Evolutionary conservation across 2,113 vertebrate genomes (phyloP).

Genomic region (Natator depressus): DNA sequence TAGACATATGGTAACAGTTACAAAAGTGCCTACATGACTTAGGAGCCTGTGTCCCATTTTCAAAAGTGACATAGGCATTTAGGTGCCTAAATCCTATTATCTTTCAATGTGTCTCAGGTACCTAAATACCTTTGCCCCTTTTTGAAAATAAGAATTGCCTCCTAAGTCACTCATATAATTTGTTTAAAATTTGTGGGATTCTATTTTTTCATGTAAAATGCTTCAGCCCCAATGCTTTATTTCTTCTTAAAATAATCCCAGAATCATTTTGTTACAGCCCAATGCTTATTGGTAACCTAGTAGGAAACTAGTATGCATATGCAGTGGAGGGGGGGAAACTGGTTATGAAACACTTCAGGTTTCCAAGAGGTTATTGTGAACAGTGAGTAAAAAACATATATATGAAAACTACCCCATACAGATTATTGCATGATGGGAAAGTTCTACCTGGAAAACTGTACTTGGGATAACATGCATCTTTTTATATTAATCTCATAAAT

Average conservation of each 20-base stretch:
- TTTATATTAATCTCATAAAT: not conserved
- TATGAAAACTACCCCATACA: not conserved
- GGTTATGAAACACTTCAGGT: not conserved
- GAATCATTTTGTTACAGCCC: not conserved
- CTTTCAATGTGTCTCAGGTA: not conserved
- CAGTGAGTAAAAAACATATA: not conserved
- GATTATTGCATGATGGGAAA: not conserved
- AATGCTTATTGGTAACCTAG: not conserved
- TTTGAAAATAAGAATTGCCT: not conserved
- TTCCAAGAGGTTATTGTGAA: not conserved
- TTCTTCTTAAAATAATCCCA: not conserved
- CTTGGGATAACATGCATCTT: not conserved
- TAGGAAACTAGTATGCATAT: not conserved
- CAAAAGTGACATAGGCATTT: not conserved
- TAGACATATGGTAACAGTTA: too few species aligned
- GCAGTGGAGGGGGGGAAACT: not conserved
- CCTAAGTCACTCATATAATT: not conserved
- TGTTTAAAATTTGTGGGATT: not conserved
- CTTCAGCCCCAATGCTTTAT: not conserved
- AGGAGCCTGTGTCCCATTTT: not conserved
- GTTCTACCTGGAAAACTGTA: not conserved
- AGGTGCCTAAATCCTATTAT: not conserved
- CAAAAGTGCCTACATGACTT: not conserved
- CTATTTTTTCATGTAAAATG: not conserved
- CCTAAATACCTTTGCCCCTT: not conserved